Evolutionary conservation across 2,797 vertebrate species (phyloP).

Genomic region (Pelodytes ibericus): DNA sequence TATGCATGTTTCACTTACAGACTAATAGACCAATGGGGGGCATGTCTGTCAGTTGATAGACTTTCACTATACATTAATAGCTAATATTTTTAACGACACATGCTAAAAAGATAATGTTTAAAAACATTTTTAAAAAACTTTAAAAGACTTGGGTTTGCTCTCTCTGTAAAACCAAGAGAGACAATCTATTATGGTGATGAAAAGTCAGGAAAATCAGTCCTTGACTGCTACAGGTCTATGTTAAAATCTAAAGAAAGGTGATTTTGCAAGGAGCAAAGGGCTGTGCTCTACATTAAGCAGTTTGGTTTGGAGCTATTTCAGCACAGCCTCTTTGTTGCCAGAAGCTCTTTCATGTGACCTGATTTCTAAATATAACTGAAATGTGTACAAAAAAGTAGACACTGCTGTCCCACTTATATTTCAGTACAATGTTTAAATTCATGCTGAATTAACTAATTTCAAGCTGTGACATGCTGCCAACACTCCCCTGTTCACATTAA

Average conservation of each 20-base stretch:
- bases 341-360: constrained; percentile 53
- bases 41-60: too few species aligned
- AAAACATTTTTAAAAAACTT: too few species aligned
- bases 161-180: too few species aligned
- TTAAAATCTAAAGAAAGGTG: constrained; percentile 11
- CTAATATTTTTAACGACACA: too few species aligned
- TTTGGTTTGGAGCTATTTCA: constrained; percentile 39
- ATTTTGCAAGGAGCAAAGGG: constrained; percentile 36
- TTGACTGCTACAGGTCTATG: neutral
- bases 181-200: neutral
- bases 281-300: constrained; percentile 42
- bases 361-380: constrained; percentile 61
- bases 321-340: constrained; percentile 52
- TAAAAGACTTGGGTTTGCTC: too few species aligned
- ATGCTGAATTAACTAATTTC: constrained; percentile 1
- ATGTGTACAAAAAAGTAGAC: constrained; percentile 52
- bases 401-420: constrained; percentile 39
- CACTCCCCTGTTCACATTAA: neutral
- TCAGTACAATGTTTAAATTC: constrained; percentile 18
- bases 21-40: too few species aligned
- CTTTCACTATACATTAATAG: too few species aligned
- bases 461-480: neutral
- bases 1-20: too few species aligned
- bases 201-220: neutral
- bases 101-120: too few species aligned